Evolutionary conservation across 2,797 vertebrate genomes (phyloP).

Genomic region (Neosilurus hyrtlii): DNA sequence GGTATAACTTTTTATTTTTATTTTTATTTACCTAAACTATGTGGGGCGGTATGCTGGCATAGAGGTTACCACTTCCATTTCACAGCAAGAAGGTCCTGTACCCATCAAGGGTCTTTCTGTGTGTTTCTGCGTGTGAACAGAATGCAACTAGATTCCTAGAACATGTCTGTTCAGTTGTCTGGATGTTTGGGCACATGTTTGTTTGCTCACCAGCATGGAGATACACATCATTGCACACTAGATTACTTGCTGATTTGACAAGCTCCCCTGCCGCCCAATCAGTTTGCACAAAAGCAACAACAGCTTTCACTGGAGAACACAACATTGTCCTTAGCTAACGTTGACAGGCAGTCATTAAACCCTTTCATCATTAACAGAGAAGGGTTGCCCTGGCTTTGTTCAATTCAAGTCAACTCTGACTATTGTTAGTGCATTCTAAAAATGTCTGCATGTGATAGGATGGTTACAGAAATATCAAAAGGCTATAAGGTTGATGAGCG

Average conservation of each 20-base stretch:
- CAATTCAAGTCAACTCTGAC: slow-evolving; percentile 2
- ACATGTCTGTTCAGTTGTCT: neutral
- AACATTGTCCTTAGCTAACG: slow-evolving; percentile 27
- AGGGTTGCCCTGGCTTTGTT: slow-evolving; percentile 36
- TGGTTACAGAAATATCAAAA: neutral
- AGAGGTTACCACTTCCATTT: too few species aligned
- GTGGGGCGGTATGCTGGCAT: too few species aligned
- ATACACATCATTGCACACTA: neutral
- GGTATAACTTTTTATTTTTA: neutral
- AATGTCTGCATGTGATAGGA: neutral
- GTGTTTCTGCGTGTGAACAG: neutral
- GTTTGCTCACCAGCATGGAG: neutral
- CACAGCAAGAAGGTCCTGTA: too few species aligned
- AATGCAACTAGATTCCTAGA: neutral
- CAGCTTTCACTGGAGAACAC: slow-evolving; percentile 30
- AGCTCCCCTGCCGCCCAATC: slow-evolving; percentile 28
- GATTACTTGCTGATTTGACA: slow-evolving; percentile 17
- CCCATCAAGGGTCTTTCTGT: too few species aligned
- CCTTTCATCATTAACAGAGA: slow-evolving; percentile 24
- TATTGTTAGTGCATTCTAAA: slow-evolving; percentile 1
- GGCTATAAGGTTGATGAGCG: slow-evolving; percentile 12
- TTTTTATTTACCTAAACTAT: too few species aligned
- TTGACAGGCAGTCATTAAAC: slow-evolving; percentile 53
- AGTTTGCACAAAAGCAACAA: neutral
- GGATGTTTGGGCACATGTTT: neutral